A percentile compares a stretch with the other conserved stretches of the same genome.
phyloP scores from a whole-genome alignment of 2,797 vertebrate genomes.

The Eleutherodactylus coqui region DNA sequence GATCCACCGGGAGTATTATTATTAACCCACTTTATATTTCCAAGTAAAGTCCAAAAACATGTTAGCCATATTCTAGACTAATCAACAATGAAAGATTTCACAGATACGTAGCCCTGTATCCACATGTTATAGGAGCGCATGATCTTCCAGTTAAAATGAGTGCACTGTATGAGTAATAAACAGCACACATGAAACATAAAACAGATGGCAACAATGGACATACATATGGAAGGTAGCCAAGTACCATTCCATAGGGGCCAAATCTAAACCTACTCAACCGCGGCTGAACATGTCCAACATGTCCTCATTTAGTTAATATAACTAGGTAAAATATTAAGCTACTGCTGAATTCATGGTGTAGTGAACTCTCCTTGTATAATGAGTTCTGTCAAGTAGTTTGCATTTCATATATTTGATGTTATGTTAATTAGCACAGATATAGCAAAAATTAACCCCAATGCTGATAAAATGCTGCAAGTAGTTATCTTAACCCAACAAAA shows the following conservation, averaged over 20 bases:
- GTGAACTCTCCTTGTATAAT: background rate
- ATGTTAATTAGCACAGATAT: background rate
- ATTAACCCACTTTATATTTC: background rate
- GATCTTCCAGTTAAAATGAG: background rate
- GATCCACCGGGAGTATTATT: background rate
- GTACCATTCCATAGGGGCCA: background rate
- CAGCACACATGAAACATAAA: background rate
- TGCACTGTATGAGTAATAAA: constrained; percentile 2
- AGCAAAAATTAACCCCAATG: no score
- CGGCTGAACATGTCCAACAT: background rate
- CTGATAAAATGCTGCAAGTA: no score
- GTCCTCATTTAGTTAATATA: background rate
- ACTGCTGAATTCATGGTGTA: background rate
- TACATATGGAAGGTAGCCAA: background rate
- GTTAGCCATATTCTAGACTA: background rate
- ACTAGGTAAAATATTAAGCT: background rate
- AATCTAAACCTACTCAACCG: background rate
- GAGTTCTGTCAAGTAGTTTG: background rate
- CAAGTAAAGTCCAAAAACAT: background rate
- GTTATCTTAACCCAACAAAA: no score
- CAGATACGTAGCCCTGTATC: background rate
- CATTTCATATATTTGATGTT: background rate
- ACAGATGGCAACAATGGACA: background rate
- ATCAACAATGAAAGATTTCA: background rate
- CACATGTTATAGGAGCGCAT: background rate